These are phyloP conservation scores for Formicarius rufipectus DNA, from an alignment of 2,113 vertebrate genomes.

Conservation along the genomic window DNA sequence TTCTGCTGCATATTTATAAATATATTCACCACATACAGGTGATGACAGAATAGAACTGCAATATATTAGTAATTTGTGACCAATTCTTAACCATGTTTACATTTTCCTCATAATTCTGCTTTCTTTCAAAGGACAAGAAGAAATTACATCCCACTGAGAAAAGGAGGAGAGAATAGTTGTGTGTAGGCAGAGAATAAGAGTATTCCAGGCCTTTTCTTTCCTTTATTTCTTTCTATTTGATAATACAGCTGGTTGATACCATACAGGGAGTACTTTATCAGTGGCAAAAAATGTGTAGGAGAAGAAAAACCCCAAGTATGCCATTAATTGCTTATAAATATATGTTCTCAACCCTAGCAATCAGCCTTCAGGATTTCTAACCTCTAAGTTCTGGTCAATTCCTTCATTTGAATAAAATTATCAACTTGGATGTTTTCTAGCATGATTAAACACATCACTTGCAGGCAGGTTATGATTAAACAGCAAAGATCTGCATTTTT, in stretches of 20 bases:
- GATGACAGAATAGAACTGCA: neutral
- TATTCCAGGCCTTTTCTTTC: conserved; percentile 33
- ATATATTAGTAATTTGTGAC: neutral
- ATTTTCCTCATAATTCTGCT: conserved; percentile 35
- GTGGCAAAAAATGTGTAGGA: conserved; percentile 19
- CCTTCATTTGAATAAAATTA: conserved; percentile 44
- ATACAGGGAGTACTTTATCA: conserved; percentile 39
- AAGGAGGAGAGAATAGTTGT: conserved; percentile 8
- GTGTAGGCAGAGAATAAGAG: conserved; percentile 37
- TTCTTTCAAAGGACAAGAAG: conserved; percentile 21
- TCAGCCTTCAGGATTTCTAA: conserved; percentile 37
- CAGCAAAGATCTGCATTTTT: neutral
- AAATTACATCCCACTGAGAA: conserved; percentile 28
- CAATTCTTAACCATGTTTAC: conserved; percentile 50
- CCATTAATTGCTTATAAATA: conserved; percentile 71
- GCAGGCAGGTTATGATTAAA: conserved; percentile 2
- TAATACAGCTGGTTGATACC: conserved; percentile 27
- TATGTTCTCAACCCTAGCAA: conserved; percentile 8
- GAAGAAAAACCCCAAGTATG: neutral
- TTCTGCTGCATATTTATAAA: neutral
- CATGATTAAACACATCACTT: neutral
- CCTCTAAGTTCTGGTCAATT: conserved; percentile 20
- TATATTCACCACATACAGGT: neutral
- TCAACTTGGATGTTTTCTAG: conserved; percentile 22
- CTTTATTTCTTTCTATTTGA: conserved; percentile 17